These are phyloP conservation scores for Gonocerus acuteangulatus DNA, from an alignment of 2,888 invertebrate genomes.

Conservation along the genomic window DNA sequence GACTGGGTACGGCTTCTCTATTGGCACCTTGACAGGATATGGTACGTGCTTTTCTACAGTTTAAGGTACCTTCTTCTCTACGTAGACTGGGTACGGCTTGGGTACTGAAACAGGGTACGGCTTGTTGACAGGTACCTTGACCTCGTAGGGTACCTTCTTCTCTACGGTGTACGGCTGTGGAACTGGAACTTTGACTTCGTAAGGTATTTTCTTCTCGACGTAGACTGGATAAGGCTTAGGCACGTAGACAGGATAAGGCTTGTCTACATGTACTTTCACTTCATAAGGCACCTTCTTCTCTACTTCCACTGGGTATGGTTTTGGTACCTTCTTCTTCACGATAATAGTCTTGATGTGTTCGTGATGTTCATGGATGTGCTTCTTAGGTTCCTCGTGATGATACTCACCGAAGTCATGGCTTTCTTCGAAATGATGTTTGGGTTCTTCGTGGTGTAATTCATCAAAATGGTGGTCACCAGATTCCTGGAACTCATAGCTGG, in stretches of 20 bases:
- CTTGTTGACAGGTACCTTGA: too few species aligned
- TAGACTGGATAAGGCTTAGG: constrained; percentile 64
- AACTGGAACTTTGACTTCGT: constrained; percentile 56
- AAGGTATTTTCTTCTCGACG: constrained; percentile 48
- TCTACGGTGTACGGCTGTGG: constrained; percentile 48
- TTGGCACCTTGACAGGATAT: too few species aligned
- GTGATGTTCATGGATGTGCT: constrained; percentile 42
- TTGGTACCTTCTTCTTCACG: constrained; percentile 63
- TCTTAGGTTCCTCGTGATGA: constrained; percentile 31
- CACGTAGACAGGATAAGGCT: constrained; percentile 60
- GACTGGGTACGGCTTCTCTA: too few species aligned
- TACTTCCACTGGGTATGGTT: constrained; percentile 57
- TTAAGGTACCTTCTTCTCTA: too few species aligned
- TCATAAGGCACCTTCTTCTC: constrained; percentile 58
- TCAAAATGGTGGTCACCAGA: too few species aligned
- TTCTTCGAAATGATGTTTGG: neutral
- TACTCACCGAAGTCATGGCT: neutral
- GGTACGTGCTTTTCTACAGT: too few species aligned
- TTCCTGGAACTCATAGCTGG: too few species aligned
- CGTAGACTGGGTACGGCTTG: too few species aligned
- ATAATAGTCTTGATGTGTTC: constrained; percentile 63
- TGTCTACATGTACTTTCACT: constrained; percentile 51
- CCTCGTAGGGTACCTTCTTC: constrained; percentile 31
- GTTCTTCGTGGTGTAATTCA: too few species aligned
- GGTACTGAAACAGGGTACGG: too few species aligned